Percentiles rank a stretch among this genome's conserved stretches.
phyloP scores from a whole-genome alignment of 2,888 invertebrate species.

The Stenurella melanura region DNA sequence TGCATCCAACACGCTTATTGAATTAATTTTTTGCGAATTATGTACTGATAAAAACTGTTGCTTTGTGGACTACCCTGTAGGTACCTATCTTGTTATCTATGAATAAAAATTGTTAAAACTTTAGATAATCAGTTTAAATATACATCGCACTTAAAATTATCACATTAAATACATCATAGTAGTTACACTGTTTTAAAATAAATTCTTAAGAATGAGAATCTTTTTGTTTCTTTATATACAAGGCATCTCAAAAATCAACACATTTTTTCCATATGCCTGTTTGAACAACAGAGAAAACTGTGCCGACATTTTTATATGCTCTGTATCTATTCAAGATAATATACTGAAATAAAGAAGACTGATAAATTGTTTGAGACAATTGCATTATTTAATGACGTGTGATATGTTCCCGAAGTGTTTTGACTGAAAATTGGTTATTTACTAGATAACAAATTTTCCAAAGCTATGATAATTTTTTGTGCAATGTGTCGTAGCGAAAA shows the following conservation, averaged over 20 bases:
- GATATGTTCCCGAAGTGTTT: not conserved
- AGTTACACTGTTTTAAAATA: not conserved
- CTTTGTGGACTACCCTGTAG: constrained; percentile 24
- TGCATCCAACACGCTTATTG: not conserved
- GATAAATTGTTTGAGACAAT: not conserved
- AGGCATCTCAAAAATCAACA: not conserved
- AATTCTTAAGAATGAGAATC: too few species aligned
- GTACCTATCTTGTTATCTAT: constrained; percentile 5
- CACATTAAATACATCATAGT: not conserved
- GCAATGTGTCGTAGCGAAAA: constrained; percentile 9
- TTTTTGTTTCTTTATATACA: not conserved
- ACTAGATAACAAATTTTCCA: not conserved
- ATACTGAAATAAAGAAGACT: not conserved
- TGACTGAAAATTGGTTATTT: not conserved
- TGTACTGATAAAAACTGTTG: not conserved
- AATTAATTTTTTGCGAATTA: not conserved
- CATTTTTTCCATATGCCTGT: not conserved
- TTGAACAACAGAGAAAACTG: too few species aligned
- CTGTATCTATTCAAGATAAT: not conserved
- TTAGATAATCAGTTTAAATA: constrained; percentile 9
- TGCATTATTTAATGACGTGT: not conserved
- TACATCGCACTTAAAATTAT: constrained; percentile 20
- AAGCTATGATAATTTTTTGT: not conserved
- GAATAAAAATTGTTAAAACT: constrained; percentile 4
- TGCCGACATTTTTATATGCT: too few species aligned